Percentiles rank a stretch among this genome's conserved stretches.
phyloP scores from a whole-genome alignment of 2,797 vertebrate genomes.

The Pseudochromis fuscus region DNA sequence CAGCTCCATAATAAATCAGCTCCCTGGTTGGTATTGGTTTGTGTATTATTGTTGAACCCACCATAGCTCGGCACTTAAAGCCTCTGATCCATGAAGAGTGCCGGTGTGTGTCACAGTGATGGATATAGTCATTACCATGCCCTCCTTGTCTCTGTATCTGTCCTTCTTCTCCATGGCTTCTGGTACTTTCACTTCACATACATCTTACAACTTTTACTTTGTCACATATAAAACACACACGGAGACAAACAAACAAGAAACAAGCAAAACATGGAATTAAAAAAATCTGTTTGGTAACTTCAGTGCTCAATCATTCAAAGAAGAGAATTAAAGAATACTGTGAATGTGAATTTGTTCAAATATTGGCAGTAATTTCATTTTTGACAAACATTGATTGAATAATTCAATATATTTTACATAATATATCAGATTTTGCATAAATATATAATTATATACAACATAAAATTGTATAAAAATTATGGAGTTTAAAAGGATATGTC shows the following conservation, averaged over 20 bases:
- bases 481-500: no score
- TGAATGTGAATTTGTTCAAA: no score
- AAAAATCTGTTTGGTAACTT: no score
- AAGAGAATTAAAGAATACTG: no score
- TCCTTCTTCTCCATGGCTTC: slow-evolving; percentile 47
- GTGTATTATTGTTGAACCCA: slow-evolving; percentile 74
- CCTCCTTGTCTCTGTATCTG: slow-evolving; percentile 58
- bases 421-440: no score
- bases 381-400: no score
- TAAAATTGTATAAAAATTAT: no score
- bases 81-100: slow-evolving; percentile 79
- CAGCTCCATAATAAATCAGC: slow-evolving; percentile 73
- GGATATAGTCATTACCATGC: slow-evolving; percentile 74
- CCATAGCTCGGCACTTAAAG: slow-evolving; percentile 68
- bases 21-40: slow-evolving; percentile 61
- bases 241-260: background rate
- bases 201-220: slow-evolving; percentile 25
- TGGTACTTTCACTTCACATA: slow-evolving; percentile 20
- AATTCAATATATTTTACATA: no score
- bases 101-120: slow-evolving; percentile 77
- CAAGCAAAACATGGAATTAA: background rate
- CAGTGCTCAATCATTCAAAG: no score
- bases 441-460: no score
- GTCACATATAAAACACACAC: background rate
- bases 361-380: no score